A percentile compares a stretch with the other conserved stretches of the same genome.
These are phyloP conservation scores for Epizoanthus ramosus DNA, from an alignment of 92 coral and sea anemone genomes.

Conservation along the genomic window DNA sequence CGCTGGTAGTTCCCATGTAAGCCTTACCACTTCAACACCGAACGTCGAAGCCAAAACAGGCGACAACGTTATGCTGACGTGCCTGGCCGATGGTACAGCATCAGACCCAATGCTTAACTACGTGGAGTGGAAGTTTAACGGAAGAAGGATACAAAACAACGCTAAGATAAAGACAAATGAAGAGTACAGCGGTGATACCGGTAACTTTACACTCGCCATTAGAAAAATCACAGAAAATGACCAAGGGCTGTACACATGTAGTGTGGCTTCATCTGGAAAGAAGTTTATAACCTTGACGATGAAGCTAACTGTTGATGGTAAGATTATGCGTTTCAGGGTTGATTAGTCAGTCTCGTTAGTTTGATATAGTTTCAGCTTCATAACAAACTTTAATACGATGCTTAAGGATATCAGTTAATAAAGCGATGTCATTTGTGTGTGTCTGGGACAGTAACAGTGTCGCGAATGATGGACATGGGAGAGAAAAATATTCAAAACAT, in stretches of 20 bases:
- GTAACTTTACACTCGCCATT: background rate
- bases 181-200: background rate
- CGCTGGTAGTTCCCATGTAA: too few species aligned
- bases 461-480: too few species aligned
- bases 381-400: too few species aligned
- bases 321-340: too few species aligned
- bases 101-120: background rate
- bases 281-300: too few species aligned
- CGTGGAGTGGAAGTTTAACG: background rate
- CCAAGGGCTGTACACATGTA: background rate
- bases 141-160: background rate
- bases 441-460: too few species aligned
- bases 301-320: too few species aligned
- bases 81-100: background rate
- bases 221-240: background rate
- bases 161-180: background rate
- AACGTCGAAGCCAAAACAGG: background rate
- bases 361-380: too few species aligned
- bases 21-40: background rate
- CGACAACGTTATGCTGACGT: background rate
- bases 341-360: too few species aligned
- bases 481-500: too few species aligned
- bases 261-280: background rate
- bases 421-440: too few species aligned
- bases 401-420: too few species aligned